A percentile compares a stretch with the other conserved stretches of the same genome.
Conservation (phyloP, 2,113 vertebrate genomes). For the Plotosus lineatus region DNA sequence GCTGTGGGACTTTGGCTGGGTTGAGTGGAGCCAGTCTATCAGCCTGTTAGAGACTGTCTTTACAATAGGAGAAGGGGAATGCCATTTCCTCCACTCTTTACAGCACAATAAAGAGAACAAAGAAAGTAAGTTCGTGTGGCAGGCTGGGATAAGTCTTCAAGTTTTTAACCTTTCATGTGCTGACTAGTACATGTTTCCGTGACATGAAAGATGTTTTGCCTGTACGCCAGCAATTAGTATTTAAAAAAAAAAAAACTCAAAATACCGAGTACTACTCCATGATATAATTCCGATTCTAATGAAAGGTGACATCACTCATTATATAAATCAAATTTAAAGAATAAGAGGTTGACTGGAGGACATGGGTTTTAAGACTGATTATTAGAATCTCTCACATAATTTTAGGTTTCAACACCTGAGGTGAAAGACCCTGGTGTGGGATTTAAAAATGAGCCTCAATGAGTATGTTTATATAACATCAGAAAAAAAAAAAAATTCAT, state of each 20-base stretch:
- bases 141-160: not conserved
- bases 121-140: not conserved
- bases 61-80: conserved; percentile 58
- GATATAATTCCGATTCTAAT: not conserved
- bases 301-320: not conserved
- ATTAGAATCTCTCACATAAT: not conserved
- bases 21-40: conserved; percentile 58
- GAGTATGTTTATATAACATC: too few relatives aligned
- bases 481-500: too few relatives aligned
- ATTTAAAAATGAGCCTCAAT: not conserved
- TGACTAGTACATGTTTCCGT: not conserved
- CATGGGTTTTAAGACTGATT: not conserved
- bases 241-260: not conserved
- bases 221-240: not conserved
- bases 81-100: conserved; percentile 35
- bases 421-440: not conserved
- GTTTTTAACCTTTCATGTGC: not conserved
- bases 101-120: conserved; percentile 11
- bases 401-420: not conserved
- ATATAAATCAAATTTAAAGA: not conserved
- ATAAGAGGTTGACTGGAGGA: not conserved
- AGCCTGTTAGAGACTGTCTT: conserved; percentile 59
- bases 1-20: conserved; percentile 55
- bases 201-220: not conserved
- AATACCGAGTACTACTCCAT: not conserved